Conservation (phyloP, 53 echinoderm and acorn worm species). For the Arbacia lixula region DNA sequence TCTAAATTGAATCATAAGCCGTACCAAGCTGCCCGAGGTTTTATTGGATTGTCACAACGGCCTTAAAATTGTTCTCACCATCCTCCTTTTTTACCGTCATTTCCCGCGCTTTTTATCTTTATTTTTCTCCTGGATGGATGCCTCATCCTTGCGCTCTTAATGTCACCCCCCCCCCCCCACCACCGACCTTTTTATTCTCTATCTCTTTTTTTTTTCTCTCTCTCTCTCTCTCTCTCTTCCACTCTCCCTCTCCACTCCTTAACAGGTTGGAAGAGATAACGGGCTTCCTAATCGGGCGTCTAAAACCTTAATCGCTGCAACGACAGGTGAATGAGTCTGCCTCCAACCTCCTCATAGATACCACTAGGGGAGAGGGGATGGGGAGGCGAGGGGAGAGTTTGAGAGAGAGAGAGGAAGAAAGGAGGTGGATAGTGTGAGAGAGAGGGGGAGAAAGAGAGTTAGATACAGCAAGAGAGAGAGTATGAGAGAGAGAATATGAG, state of each 20-base stretch:
- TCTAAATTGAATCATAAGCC: slow-evolving; percentile 76
- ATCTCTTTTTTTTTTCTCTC: neutral
- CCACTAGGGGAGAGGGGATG: neutral
- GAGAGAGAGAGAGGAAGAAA: too few relatives aligned
- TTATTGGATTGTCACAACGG: slow-evolving; percentile 73
- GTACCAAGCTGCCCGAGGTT: slow-evolving; percentile 36
- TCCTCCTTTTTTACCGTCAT: slow-evolving; percentile 8
- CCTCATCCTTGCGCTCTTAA: too few relatives aligned
- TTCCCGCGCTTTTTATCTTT: neutral
- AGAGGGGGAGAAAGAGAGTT: neutral
- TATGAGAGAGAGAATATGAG: neutral
- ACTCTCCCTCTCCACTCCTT: neutral
- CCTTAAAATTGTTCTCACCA: slow-evolving; percentile 42
- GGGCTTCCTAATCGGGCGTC: slow-evolving; percentile 31
- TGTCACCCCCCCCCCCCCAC: too few relatives aligned
- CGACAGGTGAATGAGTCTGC: slow-evolving; percentile 20
- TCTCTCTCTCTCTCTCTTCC: slow-evolving; percentile 17
- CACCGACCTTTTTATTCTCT: slow-evolving; percentile 25
- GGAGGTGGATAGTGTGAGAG: neutral
- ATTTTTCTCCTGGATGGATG: too few relatives aligned
- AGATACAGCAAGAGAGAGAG: neutral
- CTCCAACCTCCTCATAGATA: neutral
- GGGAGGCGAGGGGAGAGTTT: neutral
- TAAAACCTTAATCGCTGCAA: slow-evolving; percentile 39
- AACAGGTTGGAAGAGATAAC: neutral